phyloP scores from a whole-genome alignment of 2,888 invertebrate species.

The Eumerus sabulonum region DNA sequence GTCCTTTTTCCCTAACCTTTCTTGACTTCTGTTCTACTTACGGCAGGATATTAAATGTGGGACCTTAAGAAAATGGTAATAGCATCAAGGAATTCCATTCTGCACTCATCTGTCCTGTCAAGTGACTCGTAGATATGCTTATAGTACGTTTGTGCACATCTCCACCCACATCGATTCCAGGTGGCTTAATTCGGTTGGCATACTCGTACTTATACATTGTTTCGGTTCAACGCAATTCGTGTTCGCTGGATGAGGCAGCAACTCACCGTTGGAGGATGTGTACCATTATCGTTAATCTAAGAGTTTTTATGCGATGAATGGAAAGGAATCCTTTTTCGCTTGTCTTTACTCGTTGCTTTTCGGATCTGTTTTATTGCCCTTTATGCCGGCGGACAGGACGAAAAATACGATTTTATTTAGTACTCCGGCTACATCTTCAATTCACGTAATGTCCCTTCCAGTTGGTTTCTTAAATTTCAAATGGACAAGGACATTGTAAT shows the following conservation, averaged over 20 bases:
- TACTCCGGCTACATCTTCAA: not conserved
- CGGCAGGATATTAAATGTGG: conserved; percentile 51
- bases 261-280: conserved; percentile 32
- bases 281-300: conserved; percentile 42
- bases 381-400: conserved; percentile 4
- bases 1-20: conserved; percentile 56
- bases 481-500: conserved; percentile 52
- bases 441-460: conserved; percentile 5
- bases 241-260: not conserved
- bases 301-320: conserved; percentile 40
- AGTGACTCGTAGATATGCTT: too few species aligned
- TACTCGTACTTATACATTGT: conserved; percentile 1
- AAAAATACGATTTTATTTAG: conserved; percentile 27
- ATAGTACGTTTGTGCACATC: not conserved
- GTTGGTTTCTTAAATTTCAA: conserved; percentile 45
- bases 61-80: conserved; percentile 43
- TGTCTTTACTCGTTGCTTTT: too few species aligned
- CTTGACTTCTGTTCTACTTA: conserved; percentile 5
- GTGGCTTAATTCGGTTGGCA: conserved; percentile 27
- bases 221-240: conserved; percentile 52
- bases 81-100: conserved; percentile 7
- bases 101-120: not conserved
- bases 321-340: conserved; percentile 13
- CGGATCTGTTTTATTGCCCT: too few species aligned
- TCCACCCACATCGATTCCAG: not conserved